Percentiles rank a stretch among this genome's conserved stretches.
Evolutionary conservation across 2,797 vertebrate genomes (phyloP).

Genomic region (Melanotaenia maccullochi): DNA sequence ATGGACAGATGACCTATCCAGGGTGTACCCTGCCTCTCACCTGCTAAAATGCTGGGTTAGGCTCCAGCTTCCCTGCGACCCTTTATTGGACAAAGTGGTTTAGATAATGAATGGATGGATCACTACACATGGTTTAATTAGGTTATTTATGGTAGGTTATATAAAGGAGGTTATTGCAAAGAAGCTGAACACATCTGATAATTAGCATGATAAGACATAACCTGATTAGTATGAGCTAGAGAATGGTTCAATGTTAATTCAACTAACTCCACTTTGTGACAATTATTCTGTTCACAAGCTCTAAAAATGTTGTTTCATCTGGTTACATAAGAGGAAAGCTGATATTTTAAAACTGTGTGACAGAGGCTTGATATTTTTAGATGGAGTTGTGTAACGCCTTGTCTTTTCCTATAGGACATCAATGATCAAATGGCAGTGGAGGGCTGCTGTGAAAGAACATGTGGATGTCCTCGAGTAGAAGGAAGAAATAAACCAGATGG

Average conservation of each 20-base stretch:
- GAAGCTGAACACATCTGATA: background rate
- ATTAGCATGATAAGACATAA: background rate
- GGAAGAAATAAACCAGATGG: constrained; percentile 40
- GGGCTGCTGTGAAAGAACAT: constrained; percentile 39
- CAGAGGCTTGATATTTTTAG: constrained; percentile 35
- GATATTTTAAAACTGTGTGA: constrained; percentile 18
- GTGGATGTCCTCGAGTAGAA: constrained; percentile 33
- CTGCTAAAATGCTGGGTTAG: too few species aligned
- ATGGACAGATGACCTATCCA: too few species aligned
- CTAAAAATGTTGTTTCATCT: constrained; percentile 7
- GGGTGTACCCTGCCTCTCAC: too few species aligned
- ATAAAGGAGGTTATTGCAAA: background rate
- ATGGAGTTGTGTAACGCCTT: constrained; percentile 32
- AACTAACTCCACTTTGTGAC: background rate
- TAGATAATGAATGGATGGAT: too few species aligned
- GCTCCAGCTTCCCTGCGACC: too few species aligned
- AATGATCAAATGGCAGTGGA: constrained; percentile 37
- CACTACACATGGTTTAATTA: background rate
- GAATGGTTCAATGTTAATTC: background rate
- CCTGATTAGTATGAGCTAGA: background rate
- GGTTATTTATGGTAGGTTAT: background rate
- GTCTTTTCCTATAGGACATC: constrained; percentile 38
- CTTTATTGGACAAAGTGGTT: too few species aligned
- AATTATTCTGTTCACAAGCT: background rate
- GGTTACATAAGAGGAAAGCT: constrained; percentile 19